Conservation (phyloP, 2,888 invertebrate genomes). For the Mechanitis mazaeus region DNA sequence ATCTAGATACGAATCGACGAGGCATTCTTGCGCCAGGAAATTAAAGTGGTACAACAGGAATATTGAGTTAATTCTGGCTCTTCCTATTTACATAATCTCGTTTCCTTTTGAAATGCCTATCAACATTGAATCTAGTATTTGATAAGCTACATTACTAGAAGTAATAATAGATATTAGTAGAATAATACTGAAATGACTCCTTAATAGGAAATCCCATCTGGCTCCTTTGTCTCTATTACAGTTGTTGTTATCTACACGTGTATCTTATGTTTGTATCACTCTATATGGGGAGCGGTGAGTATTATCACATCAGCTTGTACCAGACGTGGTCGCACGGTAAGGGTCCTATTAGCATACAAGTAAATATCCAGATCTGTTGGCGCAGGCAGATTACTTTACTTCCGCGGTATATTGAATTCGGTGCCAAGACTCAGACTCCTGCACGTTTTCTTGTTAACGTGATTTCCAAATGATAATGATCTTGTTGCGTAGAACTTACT, state of each 20-base stretch:
- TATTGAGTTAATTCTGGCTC: slow-evolving; percentile 45
- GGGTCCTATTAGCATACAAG: slow-evolving; percentile 72
- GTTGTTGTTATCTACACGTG: slow-evolving; percentile 66
- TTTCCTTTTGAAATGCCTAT: slow-evolving; percentile 41
- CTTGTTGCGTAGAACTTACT: slow-evolving; percentile 45
- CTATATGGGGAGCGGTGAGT: slow-evolving; percentile 65
- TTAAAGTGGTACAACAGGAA: slow-evolving; percentile 50
- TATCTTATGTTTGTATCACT: slow-evolving; percentile 68
- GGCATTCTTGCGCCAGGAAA: slow-evolving; percentile 46
- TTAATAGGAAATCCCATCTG: slow-evolving; percentile 44
- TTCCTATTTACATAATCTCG: slow-evolving; percentile 51
- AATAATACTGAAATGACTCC: slow-evolving; percentile 29
- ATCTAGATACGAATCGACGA: slow-evolving; percentile 29
- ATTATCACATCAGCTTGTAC: slow-evolving; percentile 70
- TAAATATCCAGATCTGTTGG: slow-evolving; percentile 67
- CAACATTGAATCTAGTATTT: slow-evolving; percentile 35
- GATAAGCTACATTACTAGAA: slow-evolving; percentile 16
- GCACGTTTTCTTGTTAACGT: slow-evolving; percentile 68
- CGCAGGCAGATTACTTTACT: slow-evolving; percentile 63
- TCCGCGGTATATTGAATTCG: slow-evolving; percentile 71
- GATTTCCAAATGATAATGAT: slow-evolving; percentile 68
- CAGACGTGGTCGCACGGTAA: slow-evolving; percentile 63
- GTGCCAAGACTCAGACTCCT: slow-evolving; percentile 60
- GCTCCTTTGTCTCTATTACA: slow-evolving; percentile 70
- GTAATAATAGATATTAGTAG: slow-evolving; percentile 33